These are phyloP conservation scores for Drosophila aldrichi DNA, from an alignment of 2,888 invertebrate species.

Conservation along the genomic window DNA sequence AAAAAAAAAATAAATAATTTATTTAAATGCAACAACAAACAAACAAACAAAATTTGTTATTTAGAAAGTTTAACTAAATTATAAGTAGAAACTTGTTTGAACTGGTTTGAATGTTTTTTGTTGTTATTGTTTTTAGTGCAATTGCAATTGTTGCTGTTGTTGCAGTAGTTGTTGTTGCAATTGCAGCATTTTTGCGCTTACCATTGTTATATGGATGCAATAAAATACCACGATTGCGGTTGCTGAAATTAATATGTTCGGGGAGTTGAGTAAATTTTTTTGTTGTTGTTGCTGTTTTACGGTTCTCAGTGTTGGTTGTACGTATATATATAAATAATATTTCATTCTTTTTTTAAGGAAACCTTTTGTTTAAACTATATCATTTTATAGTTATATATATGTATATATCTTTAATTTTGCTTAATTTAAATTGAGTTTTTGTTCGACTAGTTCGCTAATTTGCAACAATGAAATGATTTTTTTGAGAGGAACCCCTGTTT, in stretches of 20 bases:
- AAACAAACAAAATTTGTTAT: slow-evolving; percentile 20
- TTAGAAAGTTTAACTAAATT: not conserved
- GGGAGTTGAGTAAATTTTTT: slow-evolving; percentile 74
- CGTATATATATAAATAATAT: not conserved
- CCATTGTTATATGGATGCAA: slow-evolving; percentile 88
- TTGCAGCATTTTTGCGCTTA: slow-evolving; percentile 85
- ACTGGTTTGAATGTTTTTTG: slow-evolving; percentile 1
- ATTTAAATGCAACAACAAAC: slow-evolving; percentile 44
- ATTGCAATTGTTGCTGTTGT: slow-evolving; percentile 54
- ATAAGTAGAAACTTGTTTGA: slow-evolving; percentile 7
- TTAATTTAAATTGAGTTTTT: slow-evolving; percentile 28
- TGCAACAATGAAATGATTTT: slow-evolving; percentile 38
- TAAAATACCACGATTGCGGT: slow-evolving; percentile 86
- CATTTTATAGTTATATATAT: slow-evolving; percentile 25
- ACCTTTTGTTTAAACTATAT: slow-evolving; percentile 21
- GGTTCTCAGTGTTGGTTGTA: slow-evolving; percentile 40
- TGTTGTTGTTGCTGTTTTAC: slow-evolving; percentile 25
- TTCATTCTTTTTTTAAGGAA: slow-evolving; percentile 1
- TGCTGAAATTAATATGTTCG: slow-evolving; percentile 84
- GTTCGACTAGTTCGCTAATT: slow-evolving; percentile 54
- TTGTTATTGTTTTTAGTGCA: slow-evolving; percentile 54
- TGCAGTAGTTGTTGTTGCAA: slow-evolving; percentile 66
- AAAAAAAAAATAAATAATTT: not conserved
- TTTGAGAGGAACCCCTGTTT: slow-evolving; percentile 32
- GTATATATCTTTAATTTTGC: slow-evolving; percentile 8